These are phyloP conservation scores for Lampris megalopsis DNA, from an alignment of 2,113 vertebrate genomes.

Conservation along the genomic window DNA sequence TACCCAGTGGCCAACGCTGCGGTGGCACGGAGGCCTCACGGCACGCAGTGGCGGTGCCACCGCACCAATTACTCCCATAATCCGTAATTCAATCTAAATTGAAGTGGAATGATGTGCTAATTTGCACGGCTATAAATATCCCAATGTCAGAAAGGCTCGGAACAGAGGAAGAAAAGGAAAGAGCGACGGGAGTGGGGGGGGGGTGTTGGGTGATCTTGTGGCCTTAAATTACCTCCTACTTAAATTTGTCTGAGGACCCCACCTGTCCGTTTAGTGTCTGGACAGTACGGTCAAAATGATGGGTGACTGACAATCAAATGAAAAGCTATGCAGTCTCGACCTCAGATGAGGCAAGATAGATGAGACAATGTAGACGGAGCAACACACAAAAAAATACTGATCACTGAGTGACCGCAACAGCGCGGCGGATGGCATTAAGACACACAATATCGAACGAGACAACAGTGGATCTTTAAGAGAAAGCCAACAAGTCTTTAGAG, in stretches of 20 bases:
- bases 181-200: background rate
- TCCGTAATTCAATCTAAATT: conserved; percentile 34
- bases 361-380: background rate
- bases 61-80: conserved; percentile 4
- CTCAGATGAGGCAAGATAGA: background rate
- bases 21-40: background rate
- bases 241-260: conserved; percentile 11
- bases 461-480: conserved; percentile 9
- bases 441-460: conserved; percentile 14
- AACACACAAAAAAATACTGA: background rate
- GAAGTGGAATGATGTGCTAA: conserved; percentile 57
- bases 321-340: background rate
- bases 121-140: conserved; percentile 74
- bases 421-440: conserved; percentile 7
- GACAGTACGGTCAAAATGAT: conserved; percentile 1
- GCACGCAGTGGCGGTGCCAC: background rate
- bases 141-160: conserved; percentile 45
- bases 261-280: background rate
- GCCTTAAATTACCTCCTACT: background rate
- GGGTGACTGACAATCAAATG: background rate
- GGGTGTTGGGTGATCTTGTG: background rate
- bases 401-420: conserved; percentile 3
- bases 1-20: background rate
- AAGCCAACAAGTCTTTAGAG: background rate
- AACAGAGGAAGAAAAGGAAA: conserved; percentile 3